Percentiles rank a stretch among this genome's conserved stretches.
phyloP scores from a whole-genome alignment of 1,140 invertebrate genomes.

The Vanessa tameamea region DNA sequence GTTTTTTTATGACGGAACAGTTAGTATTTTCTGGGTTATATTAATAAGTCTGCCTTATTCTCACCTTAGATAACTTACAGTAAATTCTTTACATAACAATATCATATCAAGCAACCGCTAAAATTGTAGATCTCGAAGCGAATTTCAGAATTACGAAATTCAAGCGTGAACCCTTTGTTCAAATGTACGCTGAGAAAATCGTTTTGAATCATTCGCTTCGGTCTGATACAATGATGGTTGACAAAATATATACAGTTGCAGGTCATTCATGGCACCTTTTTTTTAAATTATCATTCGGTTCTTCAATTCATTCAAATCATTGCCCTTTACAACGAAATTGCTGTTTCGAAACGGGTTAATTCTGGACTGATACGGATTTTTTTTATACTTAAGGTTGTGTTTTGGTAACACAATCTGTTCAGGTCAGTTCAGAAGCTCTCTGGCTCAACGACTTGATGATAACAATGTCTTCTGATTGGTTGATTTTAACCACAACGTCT shows the following conservation, averaged over 20 bases:
- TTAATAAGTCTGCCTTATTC: not conserved
- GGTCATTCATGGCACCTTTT: not conserved
- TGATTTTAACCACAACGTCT: too few species aligned
- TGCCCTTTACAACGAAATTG: too few species aligned
- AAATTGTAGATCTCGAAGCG: not conserved
- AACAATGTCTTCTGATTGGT: too few species aligned
- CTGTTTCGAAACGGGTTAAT: too few species aligned
- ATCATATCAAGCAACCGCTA: not conserved
- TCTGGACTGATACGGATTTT: too few species aligned
- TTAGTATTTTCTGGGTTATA: not conserved
- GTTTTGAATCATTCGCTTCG: slow-evolving; percentile 16
- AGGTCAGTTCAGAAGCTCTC: too few species aligned
- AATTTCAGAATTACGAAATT: not conserved
- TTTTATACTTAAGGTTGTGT: too few species aligned
- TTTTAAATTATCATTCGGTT: not conserved
- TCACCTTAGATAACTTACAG: not conserved
- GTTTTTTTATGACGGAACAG: not conserved
- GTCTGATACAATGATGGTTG: not conserved
- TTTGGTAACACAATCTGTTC: too few species aligned
- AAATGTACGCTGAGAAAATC: slow-evolving; percentile 4
- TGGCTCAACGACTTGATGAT: too few species aligned
- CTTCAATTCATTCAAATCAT: not conserved
- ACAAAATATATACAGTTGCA: slow-evolving; percentile 5
- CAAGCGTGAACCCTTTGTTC: slow-evolving; percentile 9
- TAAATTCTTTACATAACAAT: not conserved